Evolutionary conservation across 2,113 vertebrate genomes (phyloP).

Genomic region (Oncorhynchus tshawytscha): DNA sequence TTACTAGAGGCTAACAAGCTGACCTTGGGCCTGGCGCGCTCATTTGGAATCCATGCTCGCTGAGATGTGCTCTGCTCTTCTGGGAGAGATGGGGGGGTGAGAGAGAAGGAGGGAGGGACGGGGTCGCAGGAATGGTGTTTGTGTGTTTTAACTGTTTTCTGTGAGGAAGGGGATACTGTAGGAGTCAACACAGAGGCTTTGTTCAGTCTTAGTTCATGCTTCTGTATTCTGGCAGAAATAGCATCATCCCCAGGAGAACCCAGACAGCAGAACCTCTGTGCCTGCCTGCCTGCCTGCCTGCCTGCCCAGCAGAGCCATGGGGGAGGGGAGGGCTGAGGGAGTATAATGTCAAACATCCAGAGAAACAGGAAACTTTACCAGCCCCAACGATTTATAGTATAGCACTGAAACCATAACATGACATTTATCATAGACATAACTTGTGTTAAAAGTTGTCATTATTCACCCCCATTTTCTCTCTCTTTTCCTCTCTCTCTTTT

Average conservation of each 20-base stretch:
- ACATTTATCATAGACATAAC: not conserved
- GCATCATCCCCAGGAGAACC: slow-evolving; percentile 22
- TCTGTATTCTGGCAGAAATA: slow-evolving; percentile 40
- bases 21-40: slow-evolving; percentile 81
- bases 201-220: slow-evolving; percentile 47
- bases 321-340: not conserved
- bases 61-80: slow-evolving; percentile 67
- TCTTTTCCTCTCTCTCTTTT: no score
- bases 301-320: not conserved
- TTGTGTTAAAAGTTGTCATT: not conserved
- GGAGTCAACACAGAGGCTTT: slow-evolving; percentile 14
- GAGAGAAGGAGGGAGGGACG: not conserved
- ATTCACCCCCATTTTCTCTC: no score
- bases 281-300: not conserved
- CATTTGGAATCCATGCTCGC: slow-evolving; percentile 79
- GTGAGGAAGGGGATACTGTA: not conserved
- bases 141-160: not conserved
- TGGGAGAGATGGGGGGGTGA: not conserved
- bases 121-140: not conserved
- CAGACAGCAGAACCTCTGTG: not conserved
- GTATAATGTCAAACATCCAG: not conserved
- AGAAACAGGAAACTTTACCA: slow-evolving; percentile 11
- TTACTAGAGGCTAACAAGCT: slow-evolving; percentile 85
- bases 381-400: not conserved
- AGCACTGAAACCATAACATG: not conserved